Evolutionary conservation across 2,888 invertebrate species (phyloP).

Genomic region (Apodemia mormo): DNA sequence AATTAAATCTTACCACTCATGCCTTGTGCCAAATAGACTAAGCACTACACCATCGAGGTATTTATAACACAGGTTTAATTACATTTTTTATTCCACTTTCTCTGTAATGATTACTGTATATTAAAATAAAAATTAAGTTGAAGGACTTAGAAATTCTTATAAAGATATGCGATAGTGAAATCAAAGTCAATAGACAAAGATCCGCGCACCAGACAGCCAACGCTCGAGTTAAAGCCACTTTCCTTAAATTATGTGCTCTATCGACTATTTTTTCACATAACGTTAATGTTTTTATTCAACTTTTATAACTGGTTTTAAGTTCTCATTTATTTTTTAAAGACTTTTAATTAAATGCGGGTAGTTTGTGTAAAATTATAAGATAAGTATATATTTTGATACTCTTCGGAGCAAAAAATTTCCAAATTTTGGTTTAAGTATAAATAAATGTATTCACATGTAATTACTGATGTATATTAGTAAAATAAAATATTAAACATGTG

Average conservation of each 20-base stretch:
- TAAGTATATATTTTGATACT: background rate
- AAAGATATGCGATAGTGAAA: constrained; percentile 7
- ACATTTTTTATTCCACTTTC: too few relatives aligned
- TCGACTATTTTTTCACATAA: constrained; percentile 34
- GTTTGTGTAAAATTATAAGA: background rate
- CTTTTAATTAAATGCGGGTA: constrained; percentile 3
- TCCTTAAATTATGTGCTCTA: constrained; percentile 47
- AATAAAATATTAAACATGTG: too few relatives aligned
- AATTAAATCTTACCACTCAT: too few relatives aligned
- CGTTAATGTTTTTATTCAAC: constrained; percentile 16
- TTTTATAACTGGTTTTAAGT: constrained; percentile 20
- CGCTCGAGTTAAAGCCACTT: constrained; percentile 56
- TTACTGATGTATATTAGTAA: background rate
- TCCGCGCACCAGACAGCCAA: constrained; percentile 53
- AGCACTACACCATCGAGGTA: too few relatives aligned
- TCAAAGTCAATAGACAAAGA: constrained; percentile 31
- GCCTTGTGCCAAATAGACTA: too few relatives aligned
- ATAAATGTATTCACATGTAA: too few relatives aligned
- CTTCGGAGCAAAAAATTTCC: too few relatives aligned
- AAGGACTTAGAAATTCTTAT: background rate
- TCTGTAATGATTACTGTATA: too few relatives aligned
- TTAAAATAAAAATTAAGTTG: background rate
- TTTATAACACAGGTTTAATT: too few relatives aligned
- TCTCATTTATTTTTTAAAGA: constrained; percentile 22
- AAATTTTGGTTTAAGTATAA: too few relatives aligned